phyloP scores from a whole-genome alignment of 1,140 invertebrate genomes.

The Neuroterus valhalla region DNA sequence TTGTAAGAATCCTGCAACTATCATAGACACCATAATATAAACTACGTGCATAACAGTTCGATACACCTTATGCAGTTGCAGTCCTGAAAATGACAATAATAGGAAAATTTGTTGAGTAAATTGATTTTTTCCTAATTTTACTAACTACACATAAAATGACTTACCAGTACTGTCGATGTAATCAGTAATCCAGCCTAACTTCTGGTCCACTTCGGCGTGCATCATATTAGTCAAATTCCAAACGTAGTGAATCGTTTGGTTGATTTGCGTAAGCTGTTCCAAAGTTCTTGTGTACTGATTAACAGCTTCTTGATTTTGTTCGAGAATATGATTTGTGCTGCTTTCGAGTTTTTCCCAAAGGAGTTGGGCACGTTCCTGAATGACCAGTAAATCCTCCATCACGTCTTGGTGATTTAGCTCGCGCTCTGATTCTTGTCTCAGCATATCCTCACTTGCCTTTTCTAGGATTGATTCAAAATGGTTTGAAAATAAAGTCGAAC shows the following conservation, averaged over 20 bases:
- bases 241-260: constrained; percentile 77
- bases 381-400: constrained; percentile 75
- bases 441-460: constrained; percentile 73
- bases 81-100: constrained; percentile 56
- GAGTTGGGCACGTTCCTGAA: constrained; percentile 75
- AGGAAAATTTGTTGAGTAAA: constrained; percentile 26
- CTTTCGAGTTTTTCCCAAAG: constrained; percentile 77
- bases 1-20: constrained; percentile 68
- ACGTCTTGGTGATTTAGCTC: constrained; percentile 76
- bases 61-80: constrained; percentile 65
- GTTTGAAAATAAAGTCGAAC: constrained; percentile 33
- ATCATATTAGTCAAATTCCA: constrained; percentile 75
- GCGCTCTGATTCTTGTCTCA: constrained; percentile 71
- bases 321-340: constrained; percentile 74
- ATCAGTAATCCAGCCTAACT: constrained; percentile 77
- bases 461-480: constrained; percentile 60
- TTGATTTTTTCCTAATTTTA: constrained; percentile 33
- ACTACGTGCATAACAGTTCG: constrained; percentile 56
- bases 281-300: constrained; percentile 77
- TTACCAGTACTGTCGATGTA: constrained; percentile 77
- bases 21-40: constrained; percentile 68
- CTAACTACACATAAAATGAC: constrained; percentile 32
- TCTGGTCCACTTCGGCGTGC: constrained; percentile 74
- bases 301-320: constrained; percentile 76
- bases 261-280: constrained; percentile 78